These are phyloP conservation scores for Xiphophorus couchianus DNA, from an alignment of 2,113 vertebrate species.

Conservation along the genomic window DNA sequence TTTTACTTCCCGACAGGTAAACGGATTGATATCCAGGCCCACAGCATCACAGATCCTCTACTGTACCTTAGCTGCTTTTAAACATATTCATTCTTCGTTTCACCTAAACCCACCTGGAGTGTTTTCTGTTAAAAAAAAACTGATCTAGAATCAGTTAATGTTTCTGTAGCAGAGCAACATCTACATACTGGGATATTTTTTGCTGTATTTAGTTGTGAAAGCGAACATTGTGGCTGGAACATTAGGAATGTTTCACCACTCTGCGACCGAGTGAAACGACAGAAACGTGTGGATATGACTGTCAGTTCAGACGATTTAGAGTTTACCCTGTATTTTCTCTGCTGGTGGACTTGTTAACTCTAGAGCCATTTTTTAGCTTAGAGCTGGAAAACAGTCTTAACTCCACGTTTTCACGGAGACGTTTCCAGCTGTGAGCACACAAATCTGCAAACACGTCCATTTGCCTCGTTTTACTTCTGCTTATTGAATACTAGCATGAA, in stretches of 20 bases:
- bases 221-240: conserved; percentile 35
- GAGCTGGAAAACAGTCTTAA: not conserved
- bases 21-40: no score
- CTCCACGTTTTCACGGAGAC: not conserved
- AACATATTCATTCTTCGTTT: not conserved
- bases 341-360: not conserved
- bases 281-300: conserved; percentile 25
- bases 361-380: no score
- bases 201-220: conserved; percentile 43
- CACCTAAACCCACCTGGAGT: not conserved
- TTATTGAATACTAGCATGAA: no score
- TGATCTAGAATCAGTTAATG: not conserved
- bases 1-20: no score
- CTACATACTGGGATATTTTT: not conserved
- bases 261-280: conserved; percentile 52
- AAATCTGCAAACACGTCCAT: no score
- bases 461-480: no score
- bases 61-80: not conserved
- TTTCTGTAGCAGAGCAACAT: not conserved
- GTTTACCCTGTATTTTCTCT: not conserved
- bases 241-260: conserved; percentile 52
- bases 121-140: not conserved
- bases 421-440: not conserved
- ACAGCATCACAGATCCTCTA: not conserved
- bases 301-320: conserved; percentile 8